Evolutionary conservation across 1,140 invertebrate species (phyloP).

Genomic region (Lepidurus arcticus): DNA sequence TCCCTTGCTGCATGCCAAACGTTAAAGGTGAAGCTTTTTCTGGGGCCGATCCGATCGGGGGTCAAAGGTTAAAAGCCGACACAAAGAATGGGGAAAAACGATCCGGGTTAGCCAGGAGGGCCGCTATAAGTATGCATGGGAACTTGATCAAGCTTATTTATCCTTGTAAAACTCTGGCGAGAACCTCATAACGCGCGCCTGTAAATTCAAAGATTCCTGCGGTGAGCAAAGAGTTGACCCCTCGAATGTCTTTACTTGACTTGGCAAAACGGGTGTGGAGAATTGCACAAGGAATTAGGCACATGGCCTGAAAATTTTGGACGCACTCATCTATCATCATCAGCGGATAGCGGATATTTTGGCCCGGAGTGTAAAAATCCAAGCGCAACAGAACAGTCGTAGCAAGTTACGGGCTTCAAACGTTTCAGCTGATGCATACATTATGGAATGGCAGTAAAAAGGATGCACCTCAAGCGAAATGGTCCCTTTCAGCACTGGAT

Average conservation of each 20-base stretch:
- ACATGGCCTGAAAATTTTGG: conserved; percentile 2
- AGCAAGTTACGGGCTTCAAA: background rate
- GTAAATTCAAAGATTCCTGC: background rate
- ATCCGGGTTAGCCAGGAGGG: background rate
- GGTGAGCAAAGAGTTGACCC: background rate
- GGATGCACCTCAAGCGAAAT: background rate
- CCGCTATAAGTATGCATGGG: background rate
- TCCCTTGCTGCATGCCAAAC: background rate
- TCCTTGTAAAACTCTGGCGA: background rate
- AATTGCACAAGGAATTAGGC: conserved; percentile 15
- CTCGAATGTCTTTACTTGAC: background rate
- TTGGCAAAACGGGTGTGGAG: background rate
- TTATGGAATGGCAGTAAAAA: background rate
- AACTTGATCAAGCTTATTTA: background rate
- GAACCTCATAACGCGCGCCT: background rate
- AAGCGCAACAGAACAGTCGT: background rate
- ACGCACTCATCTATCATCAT: background rate
- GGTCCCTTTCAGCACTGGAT: background rate
- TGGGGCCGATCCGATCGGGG: background rate
- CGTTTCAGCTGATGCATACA: background rate
- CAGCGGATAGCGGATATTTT: background rate
- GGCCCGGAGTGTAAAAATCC: background rate
- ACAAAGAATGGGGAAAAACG: background rate
- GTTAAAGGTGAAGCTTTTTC: background rate
- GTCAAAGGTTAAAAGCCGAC: conserved; percentile 18